phyloP scores from a whole-genome alignment of 2,797 vertebrate genomes.

The Sarcophilus harrisii region DNA sequence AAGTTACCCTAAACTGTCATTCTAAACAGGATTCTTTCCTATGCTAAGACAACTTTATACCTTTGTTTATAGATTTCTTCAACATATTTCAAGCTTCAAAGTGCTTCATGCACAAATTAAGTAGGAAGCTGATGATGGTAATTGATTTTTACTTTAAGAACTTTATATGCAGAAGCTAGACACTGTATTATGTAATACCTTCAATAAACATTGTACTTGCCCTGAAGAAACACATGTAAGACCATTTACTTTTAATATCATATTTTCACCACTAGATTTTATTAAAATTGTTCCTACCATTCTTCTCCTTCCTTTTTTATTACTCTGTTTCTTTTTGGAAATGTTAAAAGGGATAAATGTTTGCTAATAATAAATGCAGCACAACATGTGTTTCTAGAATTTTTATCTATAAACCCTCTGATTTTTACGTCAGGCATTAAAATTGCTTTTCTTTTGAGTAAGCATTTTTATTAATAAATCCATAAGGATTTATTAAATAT shows the following conservation, averaged over 20 bases:
- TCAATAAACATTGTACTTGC: not conserved
- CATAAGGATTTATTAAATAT: not conserved
- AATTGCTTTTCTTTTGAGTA: slow-evolving; percentile 19
- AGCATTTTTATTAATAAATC: slow-evolving; percentile 20
- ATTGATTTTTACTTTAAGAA: not conserved
- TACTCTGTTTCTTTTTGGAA: slow-evolving; percentile 52
- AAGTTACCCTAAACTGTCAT: not conserved
- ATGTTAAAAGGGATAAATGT: not conserved
- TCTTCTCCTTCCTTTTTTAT: slow-evolving; percentile 11
- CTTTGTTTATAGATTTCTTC: not conserved
- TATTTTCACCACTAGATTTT: not conserved
- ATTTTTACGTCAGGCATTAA: slow-evolving; percentile 7
- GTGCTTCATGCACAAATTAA: not conserved
- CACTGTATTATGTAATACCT: not conserved
- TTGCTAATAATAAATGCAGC: not conserved
- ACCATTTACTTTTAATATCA: not conserved
- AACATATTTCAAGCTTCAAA: not conserved
- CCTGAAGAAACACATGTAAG: not conserved
- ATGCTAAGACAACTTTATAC: not conserved
- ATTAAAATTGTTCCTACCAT: not conserved
- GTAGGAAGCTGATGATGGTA: not conserved
- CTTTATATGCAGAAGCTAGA: not conserved
- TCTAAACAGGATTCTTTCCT: not conserved
- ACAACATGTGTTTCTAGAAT: slow-evolving; percentile 20
- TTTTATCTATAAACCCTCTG: slow-evolving; percentile 28